Conservation (phyloP, 2,797 vertebrate species). For the Urocyon cinereoargenteus region DNA sequence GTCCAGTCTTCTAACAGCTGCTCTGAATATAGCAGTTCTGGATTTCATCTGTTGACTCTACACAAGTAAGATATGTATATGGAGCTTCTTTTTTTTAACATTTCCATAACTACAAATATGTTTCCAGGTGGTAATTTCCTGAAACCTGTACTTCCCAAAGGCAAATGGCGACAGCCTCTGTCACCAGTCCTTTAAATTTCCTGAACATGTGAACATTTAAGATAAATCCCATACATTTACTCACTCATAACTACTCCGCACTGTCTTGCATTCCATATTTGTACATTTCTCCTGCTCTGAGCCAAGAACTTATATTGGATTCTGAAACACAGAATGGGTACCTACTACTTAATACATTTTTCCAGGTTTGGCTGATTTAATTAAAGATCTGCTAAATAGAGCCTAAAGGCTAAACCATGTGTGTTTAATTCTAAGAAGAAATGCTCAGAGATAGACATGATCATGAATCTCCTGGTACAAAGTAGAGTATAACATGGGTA, state of each 20-base stretch:
- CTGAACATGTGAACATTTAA: slow-evolving; percentile 26
- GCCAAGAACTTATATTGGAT: slow-evolving; percentile 19
- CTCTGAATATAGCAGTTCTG: slow-evolving; percentile 42
- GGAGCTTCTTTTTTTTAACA: neutral
- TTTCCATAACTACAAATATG: slow-evolving; percentile 27
- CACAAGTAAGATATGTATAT: slow-evolving; percentile 12
- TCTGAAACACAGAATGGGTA: slow-evolving; percentile 14
- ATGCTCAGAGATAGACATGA: neutral
- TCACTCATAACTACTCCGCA: neutral
- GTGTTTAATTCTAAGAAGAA: slow-evolving; percentile 71
- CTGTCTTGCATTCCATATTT: neutral
- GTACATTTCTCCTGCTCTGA: slow-evolving; percentile 3
- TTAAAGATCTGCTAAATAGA: slow-evolving; percentile 63
- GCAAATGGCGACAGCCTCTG: neutral
- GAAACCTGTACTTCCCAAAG: neutral
- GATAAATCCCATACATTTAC: slow-evolving; percentile 8
- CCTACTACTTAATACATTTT: slow-evolving; percentile 57
- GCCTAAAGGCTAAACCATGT: slow-evolving; percentile 51
- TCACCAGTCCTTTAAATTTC: neutral
- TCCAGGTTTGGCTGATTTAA: slow-evolving; percentile 54
- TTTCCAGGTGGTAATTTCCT: slow-evolving; percentile 2
- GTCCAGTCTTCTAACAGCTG: slow-evolving; percentile 53
- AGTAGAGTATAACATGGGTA: neutral
- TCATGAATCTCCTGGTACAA: slow-evolving; percentile 29
- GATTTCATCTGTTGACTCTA: slow-evolving; percentile 39